A percentile compares a stretch with the other conserved stretches of the same genome.
Evolutionary conservation across 2,797 vertebrate genomes (phyloP).

Genomic region (Gymnothorax reevesii): DNA sequence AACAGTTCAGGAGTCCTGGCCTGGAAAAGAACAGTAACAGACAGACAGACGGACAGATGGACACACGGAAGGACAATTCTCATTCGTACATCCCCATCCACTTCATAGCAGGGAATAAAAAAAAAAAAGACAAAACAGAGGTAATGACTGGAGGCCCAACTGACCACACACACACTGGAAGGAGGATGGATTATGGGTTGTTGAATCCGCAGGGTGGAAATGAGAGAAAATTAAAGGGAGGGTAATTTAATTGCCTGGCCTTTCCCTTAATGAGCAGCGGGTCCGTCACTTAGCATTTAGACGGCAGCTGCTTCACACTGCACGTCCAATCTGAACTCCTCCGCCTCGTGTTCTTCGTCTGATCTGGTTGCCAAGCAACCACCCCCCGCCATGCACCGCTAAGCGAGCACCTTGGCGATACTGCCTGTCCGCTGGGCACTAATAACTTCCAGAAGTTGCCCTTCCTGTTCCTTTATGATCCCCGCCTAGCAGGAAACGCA

Average conservation of each 20-base stretch:
- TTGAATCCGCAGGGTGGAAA: background rate
- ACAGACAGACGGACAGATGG: too few species aligned
- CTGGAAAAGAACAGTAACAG: too few species aligned
- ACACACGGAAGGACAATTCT: too few species aligned
- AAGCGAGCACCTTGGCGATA: conserved; percentile 54
- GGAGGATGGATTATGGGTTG: background rate
- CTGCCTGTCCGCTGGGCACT: conserved; percentile 54
- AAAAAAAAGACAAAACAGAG: background rate
- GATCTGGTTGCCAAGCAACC: conserved; percentile 77
- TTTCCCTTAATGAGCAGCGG: background rate
- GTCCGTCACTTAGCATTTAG: background rate
- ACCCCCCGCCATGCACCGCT: conserved; percentile 45
- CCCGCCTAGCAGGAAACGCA: background rate
- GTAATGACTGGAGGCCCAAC: background rate
- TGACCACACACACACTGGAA: too few species aligned
- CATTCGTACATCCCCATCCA: too few species aligned
- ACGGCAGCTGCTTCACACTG: conserved; percentile 33
- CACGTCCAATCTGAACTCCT: conserved; percentile 41
- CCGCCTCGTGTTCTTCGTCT: conserved; percentile 45
- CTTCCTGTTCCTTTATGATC: conserved; percentile 13
- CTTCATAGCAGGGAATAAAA: too few species aligned
- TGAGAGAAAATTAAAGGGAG: conserved; percentile 10
- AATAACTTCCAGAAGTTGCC: conserved; percentile 17
- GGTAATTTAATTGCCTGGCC: background rate
- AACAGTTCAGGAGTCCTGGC: too few species aligned